Evolutionary conservation across 2,113 vertebrate species (phyloP).

Genomic region (Psittacula cyanocephala): DNA sequence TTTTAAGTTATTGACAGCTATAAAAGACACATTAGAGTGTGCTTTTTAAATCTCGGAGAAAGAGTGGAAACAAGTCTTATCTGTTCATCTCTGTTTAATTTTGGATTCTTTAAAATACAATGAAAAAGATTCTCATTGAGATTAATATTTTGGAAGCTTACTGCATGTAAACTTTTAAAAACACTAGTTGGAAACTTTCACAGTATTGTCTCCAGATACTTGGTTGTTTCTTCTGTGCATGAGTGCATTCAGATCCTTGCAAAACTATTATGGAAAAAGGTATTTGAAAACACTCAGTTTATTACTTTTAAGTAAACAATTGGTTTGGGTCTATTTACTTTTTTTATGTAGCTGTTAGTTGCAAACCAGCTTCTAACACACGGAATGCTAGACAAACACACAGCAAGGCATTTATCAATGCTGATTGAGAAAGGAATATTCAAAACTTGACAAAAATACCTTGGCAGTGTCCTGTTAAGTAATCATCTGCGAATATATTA

Average conservation of each 20-base stretch:
- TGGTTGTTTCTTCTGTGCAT: not conserved
- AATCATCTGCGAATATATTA: slow-evolving; percentile 41
- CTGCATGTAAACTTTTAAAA: not conserved
- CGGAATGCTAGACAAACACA: not conserved
- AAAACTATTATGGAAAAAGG: not conserved
- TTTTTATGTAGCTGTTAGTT: not conserved
- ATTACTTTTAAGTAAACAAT: not conserved
- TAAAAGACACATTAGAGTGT: not conserved
- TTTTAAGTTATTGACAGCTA: not conserved
- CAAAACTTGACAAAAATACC: slow-evolving; percentile 15
- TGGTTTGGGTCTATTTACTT: not conserved
- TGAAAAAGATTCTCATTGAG: not conserved
- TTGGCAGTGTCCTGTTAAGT: slow-evolving; percentile 42
- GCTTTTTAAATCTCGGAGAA: not conserved
- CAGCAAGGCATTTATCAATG: not conserved
- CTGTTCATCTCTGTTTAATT: slow-evolving; percentile 8
- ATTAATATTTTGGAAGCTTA: not conserved
- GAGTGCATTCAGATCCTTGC: not conserved
- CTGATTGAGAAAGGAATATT: not conserved
- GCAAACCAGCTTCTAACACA: not conserved
- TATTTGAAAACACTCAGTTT: not conserved
- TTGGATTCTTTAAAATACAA: slow-evolving; percentile 5
- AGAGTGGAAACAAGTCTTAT: not conserved
- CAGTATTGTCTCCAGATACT: not conserved
- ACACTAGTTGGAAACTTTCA: not conserved